Evolutionary conservation across 2,797 vertebrate genomes (phyloP).

Genomic region (Hirundo rustica): DNA sequence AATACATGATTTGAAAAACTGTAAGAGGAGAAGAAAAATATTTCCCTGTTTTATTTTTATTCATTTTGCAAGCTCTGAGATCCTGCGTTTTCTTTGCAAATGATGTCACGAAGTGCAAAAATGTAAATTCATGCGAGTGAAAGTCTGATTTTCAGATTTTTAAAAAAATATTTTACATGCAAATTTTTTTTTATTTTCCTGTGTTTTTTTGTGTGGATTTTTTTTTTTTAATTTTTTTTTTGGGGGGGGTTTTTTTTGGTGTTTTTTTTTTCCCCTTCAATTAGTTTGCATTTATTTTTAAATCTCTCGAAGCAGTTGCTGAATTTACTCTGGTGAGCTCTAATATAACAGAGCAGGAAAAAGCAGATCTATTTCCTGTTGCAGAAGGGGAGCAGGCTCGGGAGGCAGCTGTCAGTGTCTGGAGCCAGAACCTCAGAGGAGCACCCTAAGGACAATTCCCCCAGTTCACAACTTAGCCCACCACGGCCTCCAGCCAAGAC

Average conservation of each 20-base stretch:
- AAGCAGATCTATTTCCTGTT: background rate
- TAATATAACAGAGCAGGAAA: background rate
- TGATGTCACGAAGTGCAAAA: background rate
- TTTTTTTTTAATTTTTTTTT: background rate
- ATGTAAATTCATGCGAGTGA: background rate
- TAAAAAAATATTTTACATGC: background rate
- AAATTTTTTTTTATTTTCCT: background rate
- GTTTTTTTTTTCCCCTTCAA: background rate
- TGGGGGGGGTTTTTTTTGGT: no score
- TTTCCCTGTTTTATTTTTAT: slow-evolving; percentile 35
- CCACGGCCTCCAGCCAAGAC: background rate
- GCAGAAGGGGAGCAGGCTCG: background rate
- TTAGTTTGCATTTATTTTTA: background rate
- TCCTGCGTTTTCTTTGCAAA: background rate
- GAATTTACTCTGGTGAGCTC: background rate
- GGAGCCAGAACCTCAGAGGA: background rate
- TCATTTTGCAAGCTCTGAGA: background rate
- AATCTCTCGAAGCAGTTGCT: background rate
- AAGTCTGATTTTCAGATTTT: background rate
- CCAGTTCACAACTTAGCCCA: background rate
- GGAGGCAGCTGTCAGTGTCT: background rate
- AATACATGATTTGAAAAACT: slow-evolving; percentile 36
- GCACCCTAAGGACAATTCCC: background rate
- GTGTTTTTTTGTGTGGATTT: background rate
- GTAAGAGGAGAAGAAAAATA: slow-evolving; percentile 48